These are phyloP conservation scores for Machimus rusticus DNA, from an alignment of 2,888 invertebrate genomes.

Conservation along the genomic window DNA sequence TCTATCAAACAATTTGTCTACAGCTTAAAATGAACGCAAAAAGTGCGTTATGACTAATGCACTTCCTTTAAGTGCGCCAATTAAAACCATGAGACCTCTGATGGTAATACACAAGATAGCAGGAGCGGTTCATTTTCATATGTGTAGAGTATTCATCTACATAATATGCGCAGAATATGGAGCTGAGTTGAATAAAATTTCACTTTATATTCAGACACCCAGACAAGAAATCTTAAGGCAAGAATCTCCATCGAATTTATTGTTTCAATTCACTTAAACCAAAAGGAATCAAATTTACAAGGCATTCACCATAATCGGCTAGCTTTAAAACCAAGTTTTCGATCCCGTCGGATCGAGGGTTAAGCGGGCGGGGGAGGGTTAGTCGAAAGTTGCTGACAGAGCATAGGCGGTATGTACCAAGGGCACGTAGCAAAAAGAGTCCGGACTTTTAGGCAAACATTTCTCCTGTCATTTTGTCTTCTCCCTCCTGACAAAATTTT, in stretches of 20 bases:
- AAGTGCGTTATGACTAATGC: no score
- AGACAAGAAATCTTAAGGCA: not conserved
- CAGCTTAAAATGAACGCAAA: no score
- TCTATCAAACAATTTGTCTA: no score
- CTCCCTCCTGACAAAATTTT: slow-evolving; percentile 31
- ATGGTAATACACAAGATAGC: not conserved
- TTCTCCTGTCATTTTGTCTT: slow-evolving; percentile 23
- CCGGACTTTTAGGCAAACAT: not conserved
- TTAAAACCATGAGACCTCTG: no score
- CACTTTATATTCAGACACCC: not conserved
- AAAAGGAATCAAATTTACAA: not conserved
- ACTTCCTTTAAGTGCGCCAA: no score
- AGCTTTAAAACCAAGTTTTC: not conserved
- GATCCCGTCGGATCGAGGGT: not conserved
- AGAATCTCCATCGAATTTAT: not conserved
- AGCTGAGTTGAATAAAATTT: not conserved
- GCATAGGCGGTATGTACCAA: not conserved
- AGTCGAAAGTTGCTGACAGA: not conserved
- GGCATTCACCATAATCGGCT: not conserved
- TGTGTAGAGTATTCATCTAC: not conserved
- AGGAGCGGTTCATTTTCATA: not conserved
- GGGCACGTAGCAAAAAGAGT: not conserved
- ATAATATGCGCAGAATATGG: not conserved
- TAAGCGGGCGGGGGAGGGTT: not conserved
- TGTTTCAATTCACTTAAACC: not conserved